A percentile compares a stretch with the other conserved stretches of the same genome.
These are phyloP conservation scores for Acropora yongei DNA, from an alignment of 64 coral and sea anemone genomes.

Conservation along the genomic window DNA sequence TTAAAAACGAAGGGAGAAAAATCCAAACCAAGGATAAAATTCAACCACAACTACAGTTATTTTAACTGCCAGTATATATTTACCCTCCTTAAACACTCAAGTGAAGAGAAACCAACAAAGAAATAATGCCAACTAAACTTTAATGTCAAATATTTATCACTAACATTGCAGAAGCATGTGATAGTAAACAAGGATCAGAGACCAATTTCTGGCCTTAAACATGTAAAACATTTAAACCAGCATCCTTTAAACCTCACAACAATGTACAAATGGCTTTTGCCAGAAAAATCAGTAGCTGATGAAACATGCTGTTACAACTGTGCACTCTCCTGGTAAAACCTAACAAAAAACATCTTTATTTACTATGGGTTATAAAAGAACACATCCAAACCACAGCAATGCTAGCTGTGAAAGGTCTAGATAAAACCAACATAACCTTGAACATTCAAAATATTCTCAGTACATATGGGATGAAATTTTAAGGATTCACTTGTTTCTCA, in stretches of 20 bases:
- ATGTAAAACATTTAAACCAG: neutral
- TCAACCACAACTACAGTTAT: neutral
- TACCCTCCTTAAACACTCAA: neutral
- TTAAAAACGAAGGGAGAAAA: too few relatives aligned
- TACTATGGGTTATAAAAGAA: conserved; percentile 7
- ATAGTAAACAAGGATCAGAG: neutral
- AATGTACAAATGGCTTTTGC: neutral
- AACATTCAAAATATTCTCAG: neutral
- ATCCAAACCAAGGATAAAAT: too few relatives aligned
- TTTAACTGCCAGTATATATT: neutral
- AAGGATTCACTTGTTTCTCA: neutral
- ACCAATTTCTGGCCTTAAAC: neutral
- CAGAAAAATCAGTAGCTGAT: neutral
- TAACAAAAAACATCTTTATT: neutral
- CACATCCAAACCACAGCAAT: conserved; percentile 1
- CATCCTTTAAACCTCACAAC: neutral
- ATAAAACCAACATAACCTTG: neutral
- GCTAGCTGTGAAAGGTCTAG: neutral
- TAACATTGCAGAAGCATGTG: neutral
- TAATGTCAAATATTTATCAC: neutral
- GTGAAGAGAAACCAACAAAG: neutral
- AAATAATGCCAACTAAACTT: conserved; percentile 2
- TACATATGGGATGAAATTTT: neutral
- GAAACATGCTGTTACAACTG: neutral
- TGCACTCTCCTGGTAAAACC: neutral